Evolutionary conservation across 2,113 vertebrate species (phyloP).

Genomic region (Grammomys surdaster): DNA sequence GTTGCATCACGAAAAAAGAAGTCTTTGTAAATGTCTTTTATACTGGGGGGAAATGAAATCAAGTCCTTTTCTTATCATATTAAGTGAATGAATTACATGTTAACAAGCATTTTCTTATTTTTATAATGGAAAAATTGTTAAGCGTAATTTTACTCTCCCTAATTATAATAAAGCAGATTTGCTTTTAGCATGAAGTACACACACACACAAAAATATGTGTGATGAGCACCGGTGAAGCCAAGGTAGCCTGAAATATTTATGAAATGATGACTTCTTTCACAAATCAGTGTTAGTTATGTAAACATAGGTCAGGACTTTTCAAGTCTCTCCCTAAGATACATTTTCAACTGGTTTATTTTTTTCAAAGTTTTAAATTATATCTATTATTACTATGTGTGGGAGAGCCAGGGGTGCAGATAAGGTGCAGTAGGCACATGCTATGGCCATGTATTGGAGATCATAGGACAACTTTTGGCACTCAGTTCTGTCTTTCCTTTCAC

Average conservation of each 20-base stretch:
- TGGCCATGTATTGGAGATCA: neutral
- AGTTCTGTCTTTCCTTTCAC: neutral
- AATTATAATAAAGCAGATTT: constrained; percentile 71
- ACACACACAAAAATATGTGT: constrained; percentile 34
- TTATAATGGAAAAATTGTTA: constrained; percentile 77
- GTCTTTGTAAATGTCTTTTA: constrained; percentile 68
- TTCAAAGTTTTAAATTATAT: no score
- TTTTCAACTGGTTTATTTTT: neutral
- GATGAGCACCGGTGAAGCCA: neutral
- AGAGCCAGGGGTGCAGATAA: neutral
- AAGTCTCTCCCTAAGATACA: neutral
- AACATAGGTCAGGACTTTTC: neutral
- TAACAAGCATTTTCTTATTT: constrained; percentile 81
- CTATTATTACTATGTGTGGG: neutral
- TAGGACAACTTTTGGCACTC: neutral
- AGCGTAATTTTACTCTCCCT: constrained; percentile 73
- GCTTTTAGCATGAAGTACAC: constrained; percentile 58
- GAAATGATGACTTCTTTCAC: constrained; percentile 17
- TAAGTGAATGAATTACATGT: constrained; percentile 74
- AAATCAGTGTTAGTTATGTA: neutral
- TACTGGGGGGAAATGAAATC: constrained; percentile 73
- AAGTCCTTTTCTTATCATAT: constrained; percentile 71
- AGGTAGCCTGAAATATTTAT: constrained; percentile 4
- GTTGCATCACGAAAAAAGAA: constrained; percentile 71
- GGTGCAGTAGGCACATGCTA: neutral